A percentile compares a stretch with the other conserved stretches of the same genome.
These are phyloP conservation scores for Ctenoplectra terminalis DNA, from an alignment of 1,140 invertebrate genomes.

Conservation along the genomic window DNA sequence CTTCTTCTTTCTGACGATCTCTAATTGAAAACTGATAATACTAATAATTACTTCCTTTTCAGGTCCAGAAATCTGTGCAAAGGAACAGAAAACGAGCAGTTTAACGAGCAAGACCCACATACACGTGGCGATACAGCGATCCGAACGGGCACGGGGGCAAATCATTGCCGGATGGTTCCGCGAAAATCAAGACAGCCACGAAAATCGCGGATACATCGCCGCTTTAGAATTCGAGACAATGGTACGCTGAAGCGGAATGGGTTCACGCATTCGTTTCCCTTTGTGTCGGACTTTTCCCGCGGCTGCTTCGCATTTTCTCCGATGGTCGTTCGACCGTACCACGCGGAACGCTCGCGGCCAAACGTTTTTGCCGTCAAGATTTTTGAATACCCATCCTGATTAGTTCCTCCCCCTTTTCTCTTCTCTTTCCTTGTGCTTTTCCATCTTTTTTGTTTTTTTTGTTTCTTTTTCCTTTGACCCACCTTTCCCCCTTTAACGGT, in stretches of 20 bases:
- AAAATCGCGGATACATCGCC: constrained; percentile 17
- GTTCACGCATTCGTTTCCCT: constrained; percentile 26
- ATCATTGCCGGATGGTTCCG: constrained; percentile 7
- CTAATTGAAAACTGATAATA: too few species aligned
- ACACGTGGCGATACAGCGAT: not conserved
- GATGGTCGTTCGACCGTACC: constrained; percentile 28
- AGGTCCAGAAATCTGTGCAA: not conserved
- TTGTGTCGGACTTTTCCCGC: constrained; percentile 28
- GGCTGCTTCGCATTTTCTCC: constrained; percentile 14
- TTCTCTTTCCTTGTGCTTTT: not conserved
- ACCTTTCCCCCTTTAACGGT: not conserved
- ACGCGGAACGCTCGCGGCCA: constrained; percentile 28
- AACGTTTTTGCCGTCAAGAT: constrained; percentile 19
- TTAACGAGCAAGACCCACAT: not conserved
- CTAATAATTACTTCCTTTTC: too few species aligned
- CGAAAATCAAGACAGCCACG: constrained; percentile 17
- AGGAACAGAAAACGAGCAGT: not conserved
- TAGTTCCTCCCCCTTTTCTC: constrained; percentile 28
- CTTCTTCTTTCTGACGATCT: too few species aligned
- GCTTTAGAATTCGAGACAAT: constrained; percentile 51
- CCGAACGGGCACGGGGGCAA: not conserved
- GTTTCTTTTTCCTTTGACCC: not conserved
- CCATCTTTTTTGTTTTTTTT: not conserved
- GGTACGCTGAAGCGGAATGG: not conserved
- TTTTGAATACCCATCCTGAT: constrained; percentile 61